Evolutionary conservation across 2,888 invertebrate species (phyloP), one percentile per base, ranked within the genome.

Genomic region (Noctua janthina): DNA sequence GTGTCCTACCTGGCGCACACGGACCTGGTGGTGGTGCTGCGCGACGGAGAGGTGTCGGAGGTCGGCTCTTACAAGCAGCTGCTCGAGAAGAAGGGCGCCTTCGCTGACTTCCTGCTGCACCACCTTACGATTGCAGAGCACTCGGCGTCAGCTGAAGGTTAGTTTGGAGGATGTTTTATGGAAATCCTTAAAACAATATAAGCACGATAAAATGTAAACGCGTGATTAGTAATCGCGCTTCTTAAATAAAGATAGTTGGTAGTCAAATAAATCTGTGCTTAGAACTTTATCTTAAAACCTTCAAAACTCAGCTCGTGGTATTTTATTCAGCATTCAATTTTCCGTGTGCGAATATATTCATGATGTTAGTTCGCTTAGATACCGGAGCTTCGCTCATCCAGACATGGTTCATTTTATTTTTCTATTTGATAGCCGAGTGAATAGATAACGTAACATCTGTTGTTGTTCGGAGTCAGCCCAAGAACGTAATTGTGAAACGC

Each of bases 1-100:
- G 98, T 99, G 76, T 99, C 99, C 15, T 99, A 99, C 96, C 97
- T 99, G 89, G 98, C 99, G 0, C 98, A 99, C 92, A 98, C 99
- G 2, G 99, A 99, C 96, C 97, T 98, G 91, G 99, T 99, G 88
- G 95, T 99, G 85, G 99, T 99, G 5, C 95, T 99, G 91, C 98
- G 98, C 91, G 97, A 98, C 91, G 99, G 99, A 0, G 97, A 98
- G 91, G 98, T 99, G 29, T 98, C 98, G 0, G 99, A 99, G 95
- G 97, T 97, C 70, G 99, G 99, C 73, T 98, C 98, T 8, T 99
- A 99, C 95, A 98, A 98, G 89, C 98, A 99, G 93, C 97, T 99
- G 90, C 94, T 99, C 81, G 98, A 98, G 87, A 98, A 98, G 94
- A 98, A 98, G 92, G 99, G 98, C 29, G 98, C 98, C 69, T 99